phyloP scores from a whole-genome alignment of 2,888 invertebrate genomes.

The Sylvicola fuscatus region DNA sequence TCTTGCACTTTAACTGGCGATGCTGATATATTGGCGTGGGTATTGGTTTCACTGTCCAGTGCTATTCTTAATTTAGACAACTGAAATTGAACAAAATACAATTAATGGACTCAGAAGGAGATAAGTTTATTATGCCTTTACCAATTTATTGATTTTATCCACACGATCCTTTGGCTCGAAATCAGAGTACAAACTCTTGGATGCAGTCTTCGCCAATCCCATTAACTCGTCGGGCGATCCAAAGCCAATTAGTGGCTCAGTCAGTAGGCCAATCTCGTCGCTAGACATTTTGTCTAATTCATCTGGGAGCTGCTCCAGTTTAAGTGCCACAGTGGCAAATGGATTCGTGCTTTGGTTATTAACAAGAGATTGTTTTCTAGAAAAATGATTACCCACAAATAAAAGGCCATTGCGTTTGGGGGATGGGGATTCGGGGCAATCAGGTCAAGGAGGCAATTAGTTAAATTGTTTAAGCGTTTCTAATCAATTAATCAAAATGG shows the following conservation, averaged over 20 bases:
- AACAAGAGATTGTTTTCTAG: conserved; percentile 41
- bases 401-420: too few relatives aligned
- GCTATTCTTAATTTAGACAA: conserved; percentile 53
- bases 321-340: conserved; percentile 25
- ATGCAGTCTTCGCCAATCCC: conserved; percentile 72
- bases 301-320: conserved; percentile 17
- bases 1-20: conserved; percentile 26
- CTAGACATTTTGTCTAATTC: conserved; percentile 13
- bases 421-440: too few relatives aligned
- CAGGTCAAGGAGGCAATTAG: too few relatives aligned
- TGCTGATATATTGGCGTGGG: conserved; percentile 23
- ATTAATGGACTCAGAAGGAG: not conserved
- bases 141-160: conserved; percentile 70
- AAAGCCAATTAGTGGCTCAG: conserved; percentile 19
- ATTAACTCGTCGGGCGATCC: conserved; percentile 56
- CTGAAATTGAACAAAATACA: conserved; percentile 23
- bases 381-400: not conserved
- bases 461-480: too few relatives aligned
- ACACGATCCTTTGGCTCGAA: conserved; percentile 46
- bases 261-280: conserved; percentile 18
- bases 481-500: too few relatives aligned
- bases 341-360: conserved; percentile 29
- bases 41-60: conserved; percentile 47
- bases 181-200: conserved; percentile 56
- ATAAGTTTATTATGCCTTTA: conserved; percentile 23